Conservation (phyloP, 1,140 invertebrate species). For the Atopsyche davidsoni region DNA sequence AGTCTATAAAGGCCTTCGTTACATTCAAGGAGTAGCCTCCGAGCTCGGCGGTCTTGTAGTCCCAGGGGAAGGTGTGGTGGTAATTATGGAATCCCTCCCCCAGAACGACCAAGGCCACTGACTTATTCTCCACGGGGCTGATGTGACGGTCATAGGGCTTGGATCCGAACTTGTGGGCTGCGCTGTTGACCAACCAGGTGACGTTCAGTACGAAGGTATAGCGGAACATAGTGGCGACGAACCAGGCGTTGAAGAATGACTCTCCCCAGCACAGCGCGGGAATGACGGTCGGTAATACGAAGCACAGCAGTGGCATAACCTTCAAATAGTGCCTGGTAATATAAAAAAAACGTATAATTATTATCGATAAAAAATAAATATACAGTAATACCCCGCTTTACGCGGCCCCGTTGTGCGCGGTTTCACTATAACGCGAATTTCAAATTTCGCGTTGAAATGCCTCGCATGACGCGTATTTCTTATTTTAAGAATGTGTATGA, state of each 20-base stretch:
- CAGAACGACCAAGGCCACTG: slow-evolving; percentile 63
- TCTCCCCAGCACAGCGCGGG: slow-evolving; percentile 85
- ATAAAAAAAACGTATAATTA: slow-evolving; percentile 22
- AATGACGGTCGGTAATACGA: slow-evolving; percentile 77
- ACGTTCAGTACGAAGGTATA: slow-evolving; percentile 54
- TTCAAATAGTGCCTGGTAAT: slow-evolving; percentile 69
- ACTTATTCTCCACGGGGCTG: slow-evolving; percentile 65
- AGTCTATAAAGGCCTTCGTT: slow-evolving; percentile 81
- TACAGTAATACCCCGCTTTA: too few species aligned
- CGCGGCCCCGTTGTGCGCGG: too few species aligned
- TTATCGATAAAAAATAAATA: too few species aligned
- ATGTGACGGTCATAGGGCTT: slow-evolving; percentile 65
- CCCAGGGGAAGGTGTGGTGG: slow-evolving; percentile 94
- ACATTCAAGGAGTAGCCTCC: slow-evolving; percentile 76
- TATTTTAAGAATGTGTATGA: too few species aligned
- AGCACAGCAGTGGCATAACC: slow-evolving; percentile 76
- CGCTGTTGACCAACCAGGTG: slow-evolving; percentile 68
- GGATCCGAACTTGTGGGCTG: slow-evolving; percentile 62
- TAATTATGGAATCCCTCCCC: slow-evolving; percentile 95
- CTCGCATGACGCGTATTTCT: too few species aligned
- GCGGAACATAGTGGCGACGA: slow-evolving; percentile 61
- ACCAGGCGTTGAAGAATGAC: slow-evolving; percentile 69
- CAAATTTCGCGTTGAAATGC: too few species aligned
- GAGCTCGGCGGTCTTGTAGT: slow-evolving; percentile 82
- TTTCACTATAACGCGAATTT: too few species aligned